Evolutionary conservation across 2,797 vertebrate species (phyloP), one percentile per base, ranked within the genome.

Genomic region (Cryptoprocta ferox): DNA sequence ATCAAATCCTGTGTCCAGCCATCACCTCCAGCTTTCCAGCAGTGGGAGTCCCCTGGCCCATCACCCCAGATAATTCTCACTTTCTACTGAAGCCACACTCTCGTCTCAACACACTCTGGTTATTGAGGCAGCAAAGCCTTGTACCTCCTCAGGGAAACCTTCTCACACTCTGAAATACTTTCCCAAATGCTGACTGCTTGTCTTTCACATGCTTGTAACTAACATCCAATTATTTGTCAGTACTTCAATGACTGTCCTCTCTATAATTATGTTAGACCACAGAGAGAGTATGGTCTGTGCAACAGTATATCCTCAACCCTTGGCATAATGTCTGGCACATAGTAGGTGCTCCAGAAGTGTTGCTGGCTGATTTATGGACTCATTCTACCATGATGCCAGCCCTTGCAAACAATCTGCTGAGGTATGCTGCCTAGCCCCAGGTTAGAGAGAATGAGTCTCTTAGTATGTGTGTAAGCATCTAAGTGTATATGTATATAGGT

Each of bases 41-140:
- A 82, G 4, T 3, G 0, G 35, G 21, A 76, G 0, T 8, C n/a
- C 4, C 37, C 28, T 18, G 3, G 3, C 26, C 59, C 16, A 30
- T 35, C 2, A 2, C 30, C 21, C 16, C 30, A 63, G 5, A 26
- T 35, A 3, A 11, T 19, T 42, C 30, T 92, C 53, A 48, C 32
- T 80, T 56, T 61, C 8, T 65, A 56, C 26, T 56, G 50, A 65
- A 42, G 28, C 2, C 18, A 56, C 8, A 1, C 30, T 87, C 24
- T 48, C 24, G 9, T 56, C 18, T 32, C 59, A n/a, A 32, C 37
- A 21, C 6, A 6, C 24, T 6, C 18, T 24, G 30, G 26, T 48
- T 14, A 2, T 19, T 45, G 68, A 48, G n/a, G 11, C 14, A 16
- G 5, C 14, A 32, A 76, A n/a, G 19, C 5, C 26, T 32, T 21